Conservation (phyloP, 2,888 invertebrate genomes). For the Xestobium rufovillosum region DNA sequence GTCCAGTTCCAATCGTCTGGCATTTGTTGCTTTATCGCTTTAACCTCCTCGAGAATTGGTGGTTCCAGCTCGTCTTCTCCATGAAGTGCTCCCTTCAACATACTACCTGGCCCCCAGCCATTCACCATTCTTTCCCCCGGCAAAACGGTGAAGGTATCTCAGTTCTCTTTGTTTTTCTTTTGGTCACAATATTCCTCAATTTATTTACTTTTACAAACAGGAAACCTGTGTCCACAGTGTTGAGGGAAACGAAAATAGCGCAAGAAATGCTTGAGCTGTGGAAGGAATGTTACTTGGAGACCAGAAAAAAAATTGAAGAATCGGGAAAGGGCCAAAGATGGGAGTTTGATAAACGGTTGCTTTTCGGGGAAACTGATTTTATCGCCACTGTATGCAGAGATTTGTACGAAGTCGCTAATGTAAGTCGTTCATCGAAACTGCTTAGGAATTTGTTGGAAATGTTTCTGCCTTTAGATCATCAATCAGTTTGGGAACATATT, state of each 20-base stretch:
- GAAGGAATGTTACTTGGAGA: slow-evolving; percentile 68
- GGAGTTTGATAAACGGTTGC: slow-evolving; percentile 79
- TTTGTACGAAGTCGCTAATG: slow-evolving; percentile 69
- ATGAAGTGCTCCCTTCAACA: too few species aligned
- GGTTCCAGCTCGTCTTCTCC: too few species aligned
- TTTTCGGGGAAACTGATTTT: slow-evolving; percentile 82
- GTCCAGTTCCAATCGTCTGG: too few species aligned
- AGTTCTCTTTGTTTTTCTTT: too few species aligned
- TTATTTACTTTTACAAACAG: too few species aligned
- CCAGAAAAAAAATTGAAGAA: slow-evolving; percentile 75
- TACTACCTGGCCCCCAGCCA: too few species aligned
- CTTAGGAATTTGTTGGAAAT: slow-evolving; percentile 10
- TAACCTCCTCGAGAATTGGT: too few species aligned
- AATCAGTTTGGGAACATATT: slow-evolving; percentile 87
- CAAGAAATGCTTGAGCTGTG: slow-evolving; percentile 64
- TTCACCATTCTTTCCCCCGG: too few species aligned
- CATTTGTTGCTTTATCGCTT: too few species aligned
- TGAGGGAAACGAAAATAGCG: slow-evolving; percentile 48
- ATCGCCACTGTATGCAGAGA: slow-evolving; percentile 73
- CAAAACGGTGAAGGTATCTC: too few species aligned
- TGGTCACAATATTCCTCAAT: too few species aligned
- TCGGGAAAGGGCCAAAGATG: slow-evolving; percentile 81
- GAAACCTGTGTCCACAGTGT: not conserved
- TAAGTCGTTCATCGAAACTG: slow-evolving; percentile 31
- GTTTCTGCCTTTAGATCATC: slow-evolving; percentile 63